These are phyloP conservation scores for Sisyra terminalis DNA, from an alignment of 2,888 invertebrate species.

Conservation along the genomic window DNA sequence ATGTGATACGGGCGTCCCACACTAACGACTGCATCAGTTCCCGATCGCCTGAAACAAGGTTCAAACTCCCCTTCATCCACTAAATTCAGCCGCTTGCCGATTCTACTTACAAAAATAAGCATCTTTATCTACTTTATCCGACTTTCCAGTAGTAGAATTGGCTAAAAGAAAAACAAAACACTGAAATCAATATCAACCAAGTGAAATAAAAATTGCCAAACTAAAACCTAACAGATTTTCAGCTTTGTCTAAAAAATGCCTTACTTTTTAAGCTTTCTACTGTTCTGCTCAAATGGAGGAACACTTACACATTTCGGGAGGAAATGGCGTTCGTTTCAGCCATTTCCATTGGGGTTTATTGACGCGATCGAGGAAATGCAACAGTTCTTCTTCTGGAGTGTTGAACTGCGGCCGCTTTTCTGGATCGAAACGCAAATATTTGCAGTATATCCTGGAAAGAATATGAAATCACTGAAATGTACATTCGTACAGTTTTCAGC, in stretches of 20 bases:
- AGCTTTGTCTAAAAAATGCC: no score
- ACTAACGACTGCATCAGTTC: constrained; percentile 71
- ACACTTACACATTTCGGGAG: constrained; percentile 37
- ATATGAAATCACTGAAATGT: no score
- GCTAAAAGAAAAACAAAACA: constrained; percentile 30
- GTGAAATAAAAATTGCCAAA: no score
- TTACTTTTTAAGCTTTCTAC: no score
- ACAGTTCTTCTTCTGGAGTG: constrained; percentile 56
- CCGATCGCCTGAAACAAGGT: constrained; percentile 53
- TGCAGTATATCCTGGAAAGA: constrained; percentile 49
- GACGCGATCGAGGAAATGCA: constrained; percentile 64
- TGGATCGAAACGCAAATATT: constrained; percentile 17
- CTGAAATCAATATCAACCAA: background rate
- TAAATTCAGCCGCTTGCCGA: background rate
- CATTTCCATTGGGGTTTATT: constrained; percentile 66
- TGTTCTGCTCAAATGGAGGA: background rate
- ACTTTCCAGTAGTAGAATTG: constrained; percentile 31
- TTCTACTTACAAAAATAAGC: constrained; percentile 19
- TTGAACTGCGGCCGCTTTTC: constrained; percentile 31
- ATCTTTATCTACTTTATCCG: constrained; percentile 34
- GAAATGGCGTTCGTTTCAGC: constrained; percentile 50
- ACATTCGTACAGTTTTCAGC: no score
- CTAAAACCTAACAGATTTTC: no score
- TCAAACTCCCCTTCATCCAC: background rate
- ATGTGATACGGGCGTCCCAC: constrained; percentile 76